A percentile compares a stretch with the other conserved stretches of the same genome.
These are phyloP conservation scores for Aramus guarauna DNA, from an alignment of 2,113 vertebrate genomes.

Conservation along the genomic window DNA sequence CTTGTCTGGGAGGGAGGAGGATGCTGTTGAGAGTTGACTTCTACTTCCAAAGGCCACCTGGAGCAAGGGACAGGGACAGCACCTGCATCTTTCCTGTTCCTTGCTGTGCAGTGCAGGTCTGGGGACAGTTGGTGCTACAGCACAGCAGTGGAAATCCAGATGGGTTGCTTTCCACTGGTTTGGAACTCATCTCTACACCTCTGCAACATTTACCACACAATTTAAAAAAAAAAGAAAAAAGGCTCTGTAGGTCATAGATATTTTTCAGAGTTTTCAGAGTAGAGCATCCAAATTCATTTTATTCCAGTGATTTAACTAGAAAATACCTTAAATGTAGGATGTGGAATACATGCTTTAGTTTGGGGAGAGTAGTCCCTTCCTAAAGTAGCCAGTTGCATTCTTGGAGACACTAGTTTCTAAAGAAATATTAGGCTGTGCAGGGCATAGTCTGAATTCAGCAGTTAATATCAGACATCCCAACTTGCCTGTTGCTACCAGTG, in stretches of 20 bases:
- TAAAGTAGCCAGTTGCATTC: background rate
- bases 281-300: background rate
- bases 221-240: background rate
- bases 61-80: background rate
- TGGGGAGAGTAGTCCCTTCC: background rate
- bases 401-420: background rate
- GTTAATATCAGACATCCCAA: background rate
- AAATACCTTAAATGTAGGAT: background rate
- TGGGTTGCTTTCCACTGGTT: constrained; percentile 14
- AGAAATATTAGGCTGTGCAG: background rate
- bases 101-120: background rate
- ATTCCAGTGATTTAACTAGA: background rate
- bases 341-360: background rate
- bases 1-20: background rate
- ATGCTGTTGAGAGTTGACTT: background rate
- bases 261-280: background rate
- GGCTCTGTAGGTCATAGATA: background rate
- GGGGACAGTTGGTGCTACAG: constrained; percentile 33
- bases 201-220: constrained; percentile 39
- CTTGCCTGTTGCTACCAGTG: background rate
- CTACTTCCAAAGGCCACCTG: background rate
- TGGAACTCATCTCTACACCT: constrained; percentile 71
- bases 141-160: constrained; percentile 69
- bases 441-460: background rate
- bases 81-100: background rate